Conservation (phyloP, 2,797 vertebrate species). For the Pseudochirops cupreus region DNA sequence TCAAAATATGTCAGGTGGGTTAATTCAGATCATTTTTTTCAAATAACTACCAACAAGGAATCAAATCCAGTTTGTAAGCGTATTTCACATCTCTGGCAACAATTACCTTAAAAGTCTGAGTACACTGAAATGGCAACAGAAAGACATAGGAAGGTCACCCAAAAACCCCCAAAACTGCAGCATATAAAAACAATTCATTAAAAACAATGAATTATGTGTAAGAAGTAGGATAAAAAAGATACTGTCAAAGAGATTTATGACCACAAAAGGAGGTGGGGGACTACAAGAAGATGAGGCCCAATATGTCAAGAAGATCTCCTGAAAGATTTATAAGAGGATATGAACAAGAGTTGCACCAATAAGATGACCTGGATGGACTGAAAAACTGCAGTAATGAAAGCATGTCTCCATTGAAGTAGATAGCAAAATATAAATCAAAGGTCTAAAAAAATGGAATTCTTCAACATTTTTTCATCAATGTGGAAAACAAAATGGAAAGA, state of each 20-base stretch:
- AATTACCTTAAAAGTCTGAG: background rate
- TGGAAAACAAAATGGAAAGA: conserved; percentile 9
- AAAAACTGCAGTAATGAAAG: background rate
- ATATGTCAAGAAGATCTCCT: background rate
- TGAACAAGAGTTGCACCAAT: background rate
- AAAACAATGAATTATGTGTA: background rate
- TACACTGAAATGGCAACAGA: no score
- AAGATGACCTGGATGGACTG: background rate
- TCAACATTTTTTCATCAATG: background rate
- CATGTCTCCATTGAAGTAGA: background rate
- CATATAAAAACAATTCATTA: background rate
- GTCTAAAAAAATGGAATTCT: background rate
- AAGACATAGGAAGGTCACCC: background rate
- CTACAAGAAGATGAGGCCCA: background rate
- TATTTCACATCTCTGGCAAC: conserved; percentile 9
- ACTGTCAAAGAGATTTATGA: background rate
- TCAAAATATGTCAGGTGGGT: conserved; percentile 5
- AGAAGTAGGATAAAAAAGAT: background rate
- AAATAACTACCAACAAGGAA: conserved; percentile 5
- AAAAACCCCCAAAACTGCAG: background rate
- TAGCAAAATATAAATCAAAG: background rate
- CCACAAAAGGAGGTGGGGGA: background rate
- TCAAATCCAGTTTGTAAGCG: conserved; percentile 39
- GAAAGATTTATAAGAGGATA: background rate
- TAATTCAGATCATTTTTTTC: conserved; percentile 29